Base-by-base conservation (phyloP, 2,113 vertebrate genomes). In the Poecile atricapillus region DNA sequence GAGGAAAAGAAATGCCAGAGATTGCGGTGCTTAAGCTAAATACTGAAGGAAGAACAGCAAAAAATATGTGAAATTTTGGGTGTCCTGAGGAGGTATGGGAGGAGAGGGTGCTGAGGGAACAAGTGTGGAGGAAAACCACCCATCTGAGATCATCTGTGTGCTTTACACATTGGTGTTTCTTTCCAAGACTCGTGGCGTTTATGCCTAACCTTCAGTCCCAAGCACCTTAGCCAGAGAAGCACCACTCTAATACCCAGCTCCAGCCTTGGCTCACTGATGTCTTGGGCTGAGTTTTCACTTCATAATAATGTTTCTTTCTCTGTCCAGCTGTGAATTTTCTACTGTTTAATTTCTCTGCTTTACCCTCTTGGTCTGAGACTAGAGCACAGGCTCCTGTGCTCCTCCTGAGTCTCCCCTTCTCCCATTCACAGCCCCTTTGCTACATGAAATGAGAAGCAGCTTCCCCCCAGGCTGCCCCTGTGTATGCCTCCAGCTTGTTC, bases 401-500 rank as follows among this genome's bases (percentile, higher is more conserved):
- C 47, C 56, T 68, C 33, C 7, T 33, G 28, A 44, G 11, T 37
- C 12, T 49, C 63, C 49, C 43, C 10, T 84, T 83, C 53, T 93
- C 27, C 56, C 55, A 13, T 80, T 83, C 35, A 70, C 56, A 3
- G 0, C 20, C 20, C 21, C 56, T 93, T 86, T 87, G 74, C 69
- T 68, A 33, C 31, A 49, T 0, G 1, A 90, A 94, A 93, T 83
- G n/a, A 83, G 87, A 94, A 89, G 81, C 74, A 95, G 89, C 62
- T 94, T 94, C 62, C 77, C 65, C n/a, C 17, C 13, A 63, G 49
- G 80, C 87, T 89, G 80, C 59, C 90, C 83, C 85, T 0, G 2
- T 69, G 21, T 52, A 95, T 90, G 73, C 81, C 91, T 83, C 46
- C 50, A 76, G 83, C 70, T 79, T 79, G 59, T 91, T 94, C 81